Base-by-base conservation (phyloP, 2,113 vertebrate species). In the Halichoeres trimaculatus region DNA sequence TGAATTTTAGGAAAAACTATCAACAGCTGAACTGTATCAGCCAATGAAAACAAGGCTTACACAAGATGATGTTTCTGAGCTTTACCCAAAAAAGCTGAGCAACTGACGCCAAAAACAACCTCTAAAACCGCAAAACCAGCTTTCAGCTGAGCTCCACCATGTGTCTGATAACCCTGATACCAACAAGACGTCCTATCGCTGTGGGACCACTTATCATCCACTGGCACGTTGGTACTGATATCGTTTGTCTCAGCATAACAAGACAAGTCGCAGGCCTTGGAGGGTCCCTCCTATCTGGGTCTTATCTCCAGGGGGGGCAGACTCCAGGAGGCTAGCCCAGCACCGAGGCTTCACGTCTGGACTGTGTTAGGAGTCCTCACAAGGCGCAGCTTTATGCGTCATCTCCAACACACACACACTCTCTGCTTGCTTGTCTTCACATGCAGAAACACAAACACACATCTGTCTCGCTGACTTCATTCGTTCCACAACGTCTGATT, bases 211-310 rank as follows among this genome's bases (percentile, higher is more conserved):
- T 78, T 85, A 67, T 72, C 73, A 64, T 22, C 17, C n/a, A 23
- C 20, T 51, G 51, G 16, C 7, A n/a, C 14, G 19, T 8, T 40
- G 52, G 47, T 53, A 24, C 14, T 57, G 63, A 72, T 48, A 56
- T 38, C 9, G 20, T 14, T 20, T 11, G 68, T 54, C 60, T 54
- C 36, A 58, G 69, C 14, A 69, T 6, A 76, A 61, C n/a, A 19
- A 54, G 74, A 77, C 61, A 54, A 67, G 78, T 58, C 45, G 17
- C 81, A 83, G 82, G 66, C 72, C 67, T 65, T 35, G 70, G 57
- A 80, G 52, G 52, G 22, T 2, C n/a, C 4, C 45, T 30, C 58
- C n/a, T 67, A 53, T 84, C 78, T 52, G 58, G 26, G 36, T 52
- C 63, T 78, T 74, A 86, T 84, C 83, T 58, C 26, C 13, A 14